Percentiles rank a stretch among this genome's conserved stretches.
These are phyloP conservation scores for Sardina pilchardus DNA, from an alignment of 2,113 vertebrate genomes.

Conservation along the genomic window DNA sequence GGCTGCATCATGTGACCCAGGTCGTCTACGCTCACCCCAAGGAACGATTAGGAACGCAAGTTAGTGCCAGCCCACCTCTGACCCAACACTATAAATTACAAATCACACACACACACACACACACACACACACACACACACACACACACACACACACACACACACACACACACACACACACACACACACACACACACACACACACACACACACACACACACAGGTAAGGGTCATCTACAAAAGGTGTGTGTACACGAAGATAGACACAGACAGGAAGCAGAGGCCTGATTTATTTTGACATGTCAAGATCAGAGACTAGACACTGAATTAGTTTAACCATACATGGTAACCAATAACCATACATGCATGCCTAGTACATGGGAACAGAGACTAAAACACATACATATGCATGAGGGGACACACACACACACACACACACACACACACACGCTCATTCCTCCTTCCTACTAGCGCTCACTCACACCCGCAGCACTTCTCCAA, in stretches of 20 bases:
- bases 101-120: background rate
- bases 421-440: background rate
- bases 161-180: background rate
- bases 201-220: background rate
- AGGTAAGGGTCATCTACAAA: background rate
- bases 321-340: background rate
- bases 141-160: background rate
- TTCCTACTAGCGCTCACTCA: background rate
- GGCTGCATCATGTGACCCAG: background rate
- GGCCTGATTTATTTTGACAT: background rate
- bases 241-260: background rate
- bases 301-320: background rate
- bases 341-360: too few relatives aligned
- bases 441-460: background rate
- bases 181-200: background rate
- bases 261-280: background rate
- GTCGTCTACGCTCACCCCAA: background rate
- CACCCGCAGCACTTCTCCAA: background rate
- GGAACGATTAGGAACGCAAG: background rate
- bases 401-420: slow-evolving; percentile 16
- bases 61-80: background rate
- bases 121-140: background rate
- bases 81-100: background rate
- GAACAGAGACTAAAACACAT: background rate
- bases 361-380: background rate